Conservation (phyloP, 2,113 vertebrate species). For the Penelope pileata region DNA sequence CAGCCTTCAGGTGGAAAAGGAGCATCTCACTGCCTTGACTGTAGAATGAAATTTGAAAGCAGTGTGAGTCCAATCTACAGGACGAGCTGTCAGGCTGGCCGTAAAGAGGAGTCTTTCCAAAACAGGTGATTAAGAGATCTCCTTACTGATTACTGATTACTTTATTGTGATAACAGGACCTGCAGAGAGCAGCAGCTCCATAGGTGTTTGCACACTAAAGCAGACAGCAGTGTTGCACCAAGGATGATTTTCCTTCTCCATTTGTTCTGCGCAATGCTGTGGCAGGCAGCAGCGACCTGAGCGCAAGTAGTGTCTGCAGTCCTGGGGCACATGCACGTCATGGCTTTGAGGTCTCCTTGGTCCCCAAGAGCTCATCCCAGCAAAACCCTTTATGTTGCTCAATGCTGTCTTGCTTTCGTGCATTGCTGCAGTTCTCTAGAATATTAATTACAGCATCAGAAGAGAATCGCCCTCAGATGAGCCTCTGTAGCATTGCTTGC, state of each 20-base stretch:
- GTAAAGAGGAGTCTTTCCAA: background rate
- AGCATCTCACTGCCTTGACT: background rate
- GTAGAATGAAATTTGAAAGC: background rate
- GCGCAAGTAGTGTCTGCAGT: background rate
- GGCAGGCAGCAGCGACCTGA: background rate
- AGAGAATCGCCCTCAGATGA: background rate
- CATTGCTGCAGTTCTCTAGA: background rate
- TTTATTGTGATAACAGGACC: background rate
- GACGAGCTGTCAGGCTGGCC: background rate
- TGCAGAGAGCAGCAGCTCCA: background rate
- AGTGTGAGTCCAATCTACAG: background rate
- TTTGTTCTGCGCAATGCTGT: background rate
- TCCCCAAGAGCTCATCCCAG: background rate
- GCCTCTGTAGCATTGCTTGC: background rate
- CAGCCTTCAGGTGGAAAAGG: background rate
- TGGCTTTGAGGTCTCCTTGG: background rate
- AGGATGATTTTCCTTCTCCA: background rate
- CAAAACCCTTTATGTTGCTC: background rate
- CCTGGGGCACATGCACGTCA: background rate
- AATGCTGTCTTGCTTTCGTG: background rate
- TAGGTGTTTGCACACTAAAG: accelerated
- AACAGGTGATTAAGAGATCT: background rate
- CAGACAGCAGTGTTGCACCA: background rate
- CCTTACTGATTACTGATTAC: too few species aligned
- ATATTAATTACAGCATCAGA: background rate